Evolutionary conservation across 2,888 invertebrate species (phyloP), one percentile per base, ranked within the genome.

Genomic region (Drosophila vallismaia): DNA sequence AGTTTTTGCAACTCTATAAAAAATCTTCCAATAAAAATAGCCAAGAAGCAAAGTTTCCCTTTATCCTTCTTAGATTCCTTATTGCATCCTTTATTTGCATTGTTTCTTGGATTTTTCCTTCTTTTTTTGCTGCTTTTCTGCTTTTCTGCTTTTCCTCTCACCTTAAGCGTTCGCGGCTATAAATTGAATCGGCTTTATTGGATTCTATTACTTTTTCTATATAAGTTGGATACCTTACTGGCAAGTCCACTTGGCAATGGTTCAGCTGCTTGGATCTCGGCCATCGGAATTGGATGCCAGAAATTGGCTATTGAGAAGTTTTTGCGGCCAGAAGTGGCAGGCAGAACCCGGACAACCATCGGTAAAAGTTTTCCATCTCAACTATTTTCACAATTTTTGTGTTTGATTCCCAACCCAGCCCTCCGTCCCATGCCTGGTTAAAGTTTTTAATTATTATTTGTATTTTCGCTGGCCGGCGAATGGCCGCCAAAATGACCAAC

Each of bases 391-490:
- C 52, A 10, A 19, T 50, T 50, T 49, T 36, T 24, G 12, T 14
- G 19, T n/a, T 40, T 29, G 28, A 55, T 57, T 48, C 31, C 3
- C 10, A 4, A 7, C 38, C 26, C 10, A 4, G 6, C 38, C 26
- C 26, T 9, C 3, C n/a, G 10, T 10, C 10, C 10, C n/a, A 10
- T 36, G 4, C 6, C 29, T n/a, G 24, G 53, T 4, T 28, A 63
- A 66, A 62, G 63, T 66, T 66, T 66, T 14, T 66, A 62, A 62
- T 66, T 54, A 66, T 66, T 66, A 62, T 66, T 66, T 66, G 53
- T 33, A 63, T 62, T 46, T 60, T 36, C 26, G 7, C 5, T n/a
- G 14, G 14, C 49, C 57, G 29, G 29, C 19, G 19, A 19, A 51
- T 51, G 59, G 45, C 64, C 52, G 9, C 45, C 60, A 64, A 46